Evolutionary conservation across 2,113 vertebrate species (phyloP).

Genomic region (Malurus alboscapulatus): DNA sequence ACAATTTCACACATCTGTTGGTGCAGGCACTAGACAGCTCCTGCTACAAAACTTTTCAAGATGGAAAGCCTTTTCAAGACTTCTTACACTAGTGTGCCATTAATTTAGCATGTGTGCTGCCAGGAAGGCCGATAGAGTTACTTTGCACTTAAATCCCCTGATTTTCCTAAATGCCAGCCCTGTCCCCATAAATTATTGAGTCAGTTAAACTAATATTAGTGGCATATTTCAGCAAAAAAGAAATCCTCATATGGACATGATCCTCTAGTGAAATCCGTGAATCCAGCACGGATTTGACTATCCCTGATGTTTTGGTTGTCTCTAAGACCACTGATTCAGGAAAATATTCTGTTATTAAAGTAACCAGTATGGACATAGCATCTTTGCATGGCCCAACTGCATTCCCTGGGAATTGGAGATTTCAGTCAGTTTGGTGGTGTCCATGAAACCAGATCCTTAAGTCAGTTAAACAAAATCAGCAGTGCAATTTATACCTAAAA

Average conservation of each 20-base stretch:
- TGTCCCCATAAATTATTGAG: background rate
- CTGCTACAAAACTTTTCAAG: background rate
- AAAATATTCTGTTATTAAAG: background rate
- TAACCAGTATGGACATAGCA: background rate
- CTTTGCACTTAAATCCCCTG: background rate
- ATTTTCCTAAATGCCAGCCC: background rate
- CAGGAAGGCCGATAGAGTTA: background rate
- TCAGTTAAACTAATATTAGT: background rate
- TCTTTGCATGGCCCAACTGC: background rate
- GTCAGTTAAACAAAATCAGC: background rate
- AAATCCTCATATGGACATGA: background rate
- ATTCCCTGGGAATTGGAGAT: background rate
- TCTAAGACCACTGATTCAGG: background rate
- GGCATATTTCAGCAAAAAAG: background rate
- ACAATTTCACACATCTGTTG: background rate
- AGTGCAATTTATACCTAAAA: background rate
- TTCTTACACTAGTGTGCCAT: background rate
- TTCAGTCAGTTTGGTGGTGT: background rate
- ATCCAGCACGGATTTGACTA: background rate
- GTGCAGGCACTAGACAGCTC: background rate
- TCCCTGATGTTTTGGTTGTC: accelerated
- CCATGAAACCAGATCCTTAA: background rate
- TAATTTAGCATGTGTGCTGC: background rate
- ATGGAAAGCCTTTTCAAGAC: background rate
- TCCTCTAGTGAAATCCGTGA: background rate